Percentiles rank a stretch among this genome's conserved stretches.
These are phyloP conservation scores for Dasyornis broadbenti DNA, from an alignment of 2,113 vertebrate species.

Conservation along the genomic window DNA sequence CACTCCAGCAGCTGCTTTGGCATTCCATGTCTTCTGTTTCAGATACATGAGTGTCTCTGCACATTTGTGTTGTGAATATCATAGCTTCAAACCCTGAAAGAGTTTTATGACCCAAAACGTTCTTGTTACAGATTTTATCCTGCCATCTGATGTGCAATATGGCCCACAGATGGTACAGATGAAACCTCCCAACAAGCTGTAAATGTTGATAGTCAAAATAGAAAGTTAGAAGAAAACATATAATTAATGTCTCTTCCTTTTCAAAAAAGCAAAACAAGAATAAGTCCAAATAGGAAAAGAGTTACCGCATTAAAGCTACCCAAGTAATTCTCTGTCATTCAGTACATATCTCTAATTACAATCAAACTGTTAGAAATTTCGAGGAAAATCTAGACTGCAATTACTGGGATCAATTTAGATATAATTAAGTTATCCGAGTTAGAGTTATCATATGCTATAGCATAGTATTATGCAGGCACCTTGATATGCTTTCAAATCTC, in stretches of 20 bases:
- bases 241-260: background rate
- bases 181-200: background rate
- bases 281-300: background rate
- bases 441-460: background rate
- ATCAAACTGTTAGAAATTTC: background rate
- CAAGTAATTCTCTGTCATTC: background rate
- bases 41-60: background rate
- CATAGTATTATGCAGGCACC: background rate
- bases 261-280: background rate
- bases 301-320: background rate
- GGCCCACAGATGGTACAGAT: slow-evolving; percentile 40
- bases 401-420: background rate
- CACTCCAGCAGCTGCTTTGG: slow-evolving; percentile 23
- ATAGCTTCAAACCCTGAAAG: background rate
- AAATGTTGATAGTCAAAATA: slow-evolving; percentile 27
- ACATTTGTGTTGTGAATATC: background rate
- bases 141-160: slow-evolving; percentile 50
- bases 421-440: background rate
- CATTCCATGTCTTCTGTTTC: background rate
- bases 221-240: slow-evolving; percentile 31
- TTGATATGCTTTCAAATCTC: background rate
- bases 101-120: background rate
- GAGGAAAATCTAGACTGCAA: background rate
- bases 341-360: background rate
- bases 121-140: slow-evolving; percentile 24